Evolutionary conservation across 2,888 invertebrate species (phyloP).

Genomic region (Leucophora obtusa): DNA sequence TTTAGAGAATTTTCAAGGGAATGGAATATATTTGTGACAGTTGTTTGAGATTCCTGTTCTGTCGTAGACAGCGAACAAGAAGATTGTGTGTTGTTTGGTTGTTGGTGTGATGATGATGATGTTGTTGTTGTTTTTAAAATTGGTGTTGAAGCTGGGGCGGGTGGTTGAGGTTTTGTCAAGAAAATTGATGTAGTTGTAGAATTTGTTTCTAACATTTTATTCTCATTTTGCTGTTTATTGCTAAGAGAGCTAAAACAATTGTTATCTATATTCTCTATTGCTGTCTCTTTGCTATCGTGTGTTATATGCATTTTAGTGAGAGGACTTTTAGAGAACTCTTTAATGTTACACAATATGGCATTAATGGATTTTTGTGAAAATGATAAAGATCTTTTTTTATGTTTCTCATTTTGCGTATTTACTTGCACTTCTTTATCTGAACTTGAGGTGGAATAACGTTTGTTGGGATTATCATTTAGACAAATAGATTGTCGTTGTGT

Average conservation of each 20-base stretch:
- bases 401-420: conserved; percentile 58
- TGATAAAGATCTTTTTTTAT: conserved; percentile 76
- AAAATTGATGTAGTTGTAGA: conserved; percentile 3
- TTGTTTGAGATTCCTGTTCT: conserved; percentile 46
- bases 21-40: conserved; percentile 58
- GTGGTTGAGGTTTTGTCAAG: conserved; percentile 53
- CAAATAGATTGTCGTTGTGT: conserved; percentile 54
- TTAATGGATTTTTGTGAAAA: conserved; percentile 78
- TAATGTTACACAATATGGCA: conserved; percentile 74
- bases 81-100: conserved; percentile 63
- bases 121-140: conserved; percentile 17
- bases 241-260: conserved; percentile 32
- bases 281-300: conserved; percentile 50
- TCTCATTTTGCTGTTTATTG: conserved; percentile 15
- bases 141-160: conserved; percentile 54
- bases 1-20: conserved; percentile 20
- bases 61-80: conserved; percentile 6
- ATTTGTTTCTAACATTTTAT: conserved; percentile 4
- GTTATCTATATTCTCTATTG: conserved; percentile 10
- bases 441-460: conserved; percentile 74
- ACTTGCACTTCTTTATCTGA: conserved; percentile 72
- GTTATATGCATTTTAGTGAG: conserved; percentile 65
- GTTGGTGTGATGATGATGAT: conserved; percentile 1
- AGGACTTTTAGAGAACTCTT: conserved; percentile 76
- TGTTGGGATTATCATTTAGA: conserved; percentile 64